Evolutionary conservation across 2,888 invertebrate genomes (phyloP).

Genomic region (Camptogramma bilineatum): DNA sequence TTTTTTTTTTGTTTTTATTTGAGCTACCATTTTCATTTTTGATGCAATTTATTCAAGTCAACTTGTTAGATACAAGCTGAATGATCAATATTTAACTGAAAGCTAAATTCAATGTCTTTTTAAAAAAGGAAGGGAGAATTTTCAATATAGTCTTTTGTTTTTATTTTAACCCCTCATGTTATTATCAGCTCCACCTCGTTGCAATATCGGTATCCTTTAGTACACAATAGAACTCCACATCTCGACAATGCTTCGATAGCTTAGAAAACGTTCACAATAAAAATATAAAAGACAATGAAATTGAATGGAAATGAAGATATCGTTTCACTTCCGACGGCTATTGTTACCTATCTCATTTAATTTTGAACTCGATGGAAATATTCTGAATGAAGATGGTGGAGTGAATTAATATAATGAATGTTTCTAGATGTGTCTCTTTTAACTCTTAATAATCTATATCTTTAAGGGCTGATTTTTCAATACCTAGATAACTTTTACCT

Average conservation of each 20-base stretch:
- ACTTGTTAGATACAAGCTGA: too few relatives aligned
- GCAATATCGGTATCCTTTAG: conserved; percentile 51
- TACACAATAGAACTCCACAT: conserved; percentile 69
- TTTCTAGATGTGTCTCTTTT: background rate
- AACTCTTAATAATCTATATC: background rate
- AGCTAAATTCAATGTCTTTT: background rate
- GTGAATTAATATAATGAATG: conserved; percentile 35
- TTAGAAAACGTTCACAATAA: conserved; percentile 77
- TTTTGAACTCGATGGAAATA: conserved; percentile 47
- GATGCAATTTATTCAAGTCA: too few relatives aligned
- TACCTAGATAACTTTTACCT: too few relatives aligned
- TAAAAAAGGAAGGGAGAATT: background rate
- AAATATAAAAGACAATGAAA: conserved; percentile 70
- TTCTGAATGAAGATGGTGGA: conserved; percentile 27
- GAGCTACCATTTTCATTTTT: too few relatives aligned
- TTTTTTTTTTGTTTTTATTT: too few relatives aligned
- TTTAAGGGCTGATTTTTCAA: too few relatives aligned
- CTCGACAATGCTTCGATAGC: conserved; percentile 73
- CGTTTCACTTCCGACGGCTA: conserved; percentile 58
- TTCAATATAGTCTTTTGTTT: background rate
- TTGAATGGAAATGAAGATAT: conserved; percentile 70
- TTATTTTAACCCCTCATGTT: background rate
- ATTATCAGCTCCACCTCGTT: conserved; percentile 4
- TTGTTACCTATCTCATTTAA: conserved; percentile 54
- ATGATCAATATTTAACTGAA: too few relatives aligned